A percentile compares a stretch with the other conserved stretches of the same genome.
Conservation (phyloP, 2,113 vertebrate genomes). For the Leuciscus idus region DNA sequence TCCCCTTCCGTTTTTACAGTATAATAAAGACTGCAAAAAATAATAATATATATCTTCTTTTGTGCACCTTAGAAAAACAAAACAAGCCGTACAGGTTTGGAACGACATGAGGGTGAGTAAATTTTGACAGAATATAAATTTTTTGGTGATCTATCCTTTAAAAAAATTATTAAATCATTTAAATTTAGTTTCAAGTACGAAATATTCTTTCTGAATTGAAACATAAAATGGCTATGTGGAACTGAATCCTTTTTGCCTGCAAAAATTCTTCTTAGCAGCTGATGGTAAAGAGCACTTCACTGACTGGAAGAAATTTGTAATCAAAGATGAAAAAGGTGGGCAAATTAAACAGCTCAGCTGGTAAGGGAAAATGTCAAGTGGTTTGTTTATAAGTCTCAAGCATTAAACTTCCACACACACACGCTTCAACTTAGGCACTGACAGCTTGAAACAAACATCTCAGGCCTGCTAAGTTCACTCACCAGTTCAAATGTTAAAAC, state of each 20-base stretch:
- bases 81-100: neutral
- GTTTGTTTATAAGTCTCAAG: constrained; percentile 6
- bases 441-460: constrained; percentile 9
- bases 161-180: too few relatives aligned
- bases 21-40: neutral
- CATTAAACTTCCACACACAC: neutral
- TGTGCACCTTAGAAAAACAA: neutral
- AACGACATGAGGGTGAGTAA: too few relatives aligned
- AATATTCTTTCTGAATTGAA: neutral
- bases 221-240: neutral
- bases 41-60: neutral
- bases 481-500: constrained; percentile 19
- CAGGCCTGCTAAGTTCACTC: neutral
- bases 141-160: too few relatives aligned
- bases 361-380: constrained; percentile 28
- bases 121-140: too few relatives aligned
- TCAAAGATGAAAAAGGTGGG: constrained; percentile 1
- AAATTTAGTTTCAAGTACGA: neutral
- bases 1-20: neutral
- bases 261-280: neutral
- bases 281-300: constrained; percentile 10
- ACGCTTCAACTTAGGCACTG: neutral
- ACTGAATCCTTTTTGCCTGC: neutral
- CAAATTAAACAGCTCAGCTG: constrained; percentile 22
- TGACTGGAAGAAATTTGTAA: constrained; percentile 6